Evolutionary conservation across 2,797 vertebrate species (phyloP).

Genomic region (Galagoides demidoff): DNA sequence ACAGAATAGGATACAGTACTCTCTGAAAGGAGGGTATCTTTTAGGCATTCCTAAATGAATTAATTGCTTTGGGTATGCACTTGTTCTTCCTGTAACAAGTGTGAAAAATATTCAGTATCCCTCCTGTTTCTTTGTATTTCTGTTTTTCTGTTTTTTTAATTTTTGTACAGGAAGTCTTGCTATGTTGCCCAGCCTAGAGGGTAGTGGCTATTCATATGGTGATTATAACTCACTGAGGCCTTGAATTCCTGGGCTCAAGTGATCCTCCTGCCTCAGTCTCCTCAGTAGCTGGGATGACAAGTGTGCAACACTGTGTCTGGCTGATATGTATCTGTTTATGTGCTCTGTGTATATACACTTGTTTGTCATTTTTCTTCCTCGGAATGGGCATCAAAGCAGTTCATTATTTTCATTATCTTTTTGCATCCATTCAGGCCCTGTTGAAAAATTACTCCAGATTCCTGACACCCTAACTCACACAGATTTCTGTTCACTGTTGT

Average conservation of each 20-base stretch:
- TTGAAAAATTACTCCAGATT: not conserved
- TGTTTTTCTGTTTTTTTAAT: not conserved
- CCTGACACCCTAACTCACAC: not conserved
- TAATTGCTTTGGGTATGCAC: too few species aligned
- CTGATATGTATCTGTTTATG: not conserved
- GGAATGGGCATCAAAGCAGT: not conserved
- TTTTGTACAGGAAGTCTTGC: not conserved
- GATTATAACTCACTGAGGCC: not conserved
- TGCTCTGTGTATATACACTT: too few species aligned
- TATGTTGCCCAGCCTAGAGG: not conserved
- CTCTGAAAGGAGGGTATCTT: not conserved
- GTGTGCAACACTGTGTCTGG: not conserved
- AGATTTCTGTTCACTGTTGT: not conserved
- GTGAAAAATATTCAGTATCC: not conserved
- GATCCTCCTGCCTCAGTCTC: not conserved
- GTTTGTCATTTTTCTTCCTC: not conserved
- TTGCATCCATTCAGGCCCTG: not conserved
- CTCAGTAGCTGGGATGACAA: not conserved
- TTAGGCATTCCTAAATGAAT: not conserved
- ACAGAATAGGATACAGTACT: rapidly evolving
- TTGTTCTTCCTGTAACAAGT: not conserved
- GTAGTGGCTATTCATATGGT: not conserved
- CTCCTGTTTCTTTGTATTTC: not conserved
- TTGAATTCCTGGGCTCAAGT: too few species aligned
- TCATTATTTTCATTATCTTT: not conserved